These are phyloP conservation scores for Suillia variegata DNA, from an alignment of 2,888 invertebrate genomes.

Conservation along the genomic window DNA sequence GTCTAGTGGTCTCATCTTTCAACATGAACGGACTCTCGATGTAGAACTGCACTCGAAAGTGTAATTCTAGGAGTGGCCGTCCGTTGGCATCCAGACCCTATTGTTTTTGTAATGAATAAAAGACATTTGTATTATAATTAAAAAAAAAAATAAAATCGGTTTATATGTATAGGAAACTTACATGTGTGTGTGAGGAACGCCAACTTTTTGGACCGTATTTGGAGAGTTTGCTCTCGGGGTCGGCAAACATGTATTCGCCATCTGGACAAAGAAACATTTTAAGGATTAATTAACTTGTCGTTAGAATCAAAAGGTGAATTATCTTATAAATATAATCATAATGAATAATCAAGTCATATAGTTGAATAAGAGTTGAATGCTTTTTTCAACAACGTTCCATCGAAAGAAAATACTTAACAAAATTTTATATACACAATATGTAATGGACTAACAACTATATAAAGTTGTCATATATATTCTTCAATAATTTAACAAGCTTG, in stretches of 20 bases:
- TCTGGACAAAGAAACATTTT: constrained; percentile 65
- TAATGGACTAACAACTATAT: no score
- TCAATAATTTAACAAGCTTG: no score
- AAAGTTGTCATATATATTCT: no score
- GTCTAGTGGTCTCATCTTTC: constrained; percentile 88
- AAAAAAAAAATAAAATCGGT: not conserved
- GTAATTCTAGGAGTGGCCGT: constrained; percentile 84
- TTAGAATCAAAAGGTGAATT: not conserved
- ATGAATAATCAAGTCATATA: not conserved
- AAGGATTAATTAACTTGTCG: not conserved
- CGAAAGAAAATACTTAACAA: not conserved
- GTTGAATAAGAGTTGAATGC: not conserved
- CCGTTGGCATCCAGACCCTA: constrained; percentile 91
- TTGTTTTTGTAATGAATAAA: no score
- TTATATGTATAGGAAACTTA: constrained; percentile 63
- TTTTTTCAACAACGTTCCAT: not conserved
- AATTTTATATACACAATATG: no score
- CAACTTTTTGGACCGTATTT: constrained; percentile 97
- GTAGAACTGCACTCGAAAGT: constrained; percentile 92
- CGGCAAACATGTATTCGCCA: constrained; percentile 94
- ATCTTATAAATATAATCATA: not conserved
- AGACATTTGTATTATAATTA: constrained; percentile 31
- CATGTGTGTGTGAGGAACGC: constrained; percentile 91
- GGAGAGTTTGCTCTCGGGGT: constrained; percentile 92
- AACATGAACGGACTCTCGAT: constrained; percentile 89